A percentile compares a stretch with the other conserved stretches of the same genome.
phyloP scores from a whole-genome alignment of 2,797 vertebrate genomes.

The Craterocephalus amniculus region DNA sequence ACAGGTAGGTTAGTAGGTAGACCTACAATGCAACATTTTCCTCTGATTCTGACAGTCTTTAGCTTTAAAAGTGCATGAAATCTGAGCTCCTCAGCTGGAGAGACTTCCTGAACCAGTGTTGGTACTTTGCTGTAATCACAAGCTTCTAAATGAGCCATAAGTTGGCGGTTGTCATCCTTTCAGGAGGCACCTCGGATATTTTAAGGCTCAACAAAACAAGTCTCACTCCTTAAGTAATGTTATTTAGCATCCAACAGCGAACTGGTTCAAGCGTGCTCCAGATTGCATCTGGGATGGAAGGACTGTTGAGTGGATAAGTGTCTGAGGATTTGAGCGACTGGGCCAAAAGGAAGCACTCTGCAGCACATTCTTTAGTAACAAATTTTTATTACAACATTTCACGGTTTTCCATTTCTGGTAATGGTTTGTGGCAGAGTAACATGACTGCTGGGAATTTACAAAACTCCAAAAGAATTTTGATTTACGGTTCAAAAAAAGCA shows the following conservation, averaged over 20 bases:
- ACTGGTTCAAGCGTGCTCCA: neutral
- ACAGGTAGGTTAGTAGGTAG: neutral
- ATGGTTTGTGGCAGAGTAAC: slow-evolving; percentile 82
- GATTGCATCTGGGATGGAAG: neutral
- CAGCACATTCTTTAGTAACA: slow-evolving; percentile 76
- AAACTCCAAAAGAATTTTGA: slow-evolving; percentile 68
- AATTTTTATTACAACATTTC: slow-evolving; percentile 87
- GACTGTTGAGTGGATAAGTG: neutral
- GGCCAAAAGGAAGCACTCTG: slow-evolving; percentile 25
- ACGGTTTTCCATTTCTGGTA: slow-evolving; percentile 81
- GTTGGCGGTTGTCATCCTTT: neutral
- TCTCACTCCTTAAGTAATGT: slow-evolving; percentile 31
- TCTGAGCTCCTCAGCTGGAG: too few species aligned
- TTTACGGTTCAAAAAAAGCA: slow-evolving; percentile 73
- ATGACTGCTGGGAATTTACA: slow-evolving; percentile 78
- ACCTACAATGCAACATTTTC: neutral
- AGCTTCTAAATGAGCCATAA: slow-evolving; percentile 15
- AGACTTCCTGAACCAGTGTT: slow-evolving; percentile 18
- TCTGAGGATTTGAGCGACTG: neutral
- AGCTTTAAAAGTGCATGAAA: neutral
- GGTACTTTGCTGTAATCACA: neutral
- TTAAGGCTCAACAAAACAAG: slow-evolving; percentile 35
- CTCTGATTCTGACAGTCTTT: neutral
- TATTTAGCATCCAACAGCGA: neutral
- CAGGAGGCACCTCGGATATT: neutral